Evolutionary conservation across 2,888 invertebrate species (phyloP).

Genomic region (Thecocarcelia acutangulata): DNA sequence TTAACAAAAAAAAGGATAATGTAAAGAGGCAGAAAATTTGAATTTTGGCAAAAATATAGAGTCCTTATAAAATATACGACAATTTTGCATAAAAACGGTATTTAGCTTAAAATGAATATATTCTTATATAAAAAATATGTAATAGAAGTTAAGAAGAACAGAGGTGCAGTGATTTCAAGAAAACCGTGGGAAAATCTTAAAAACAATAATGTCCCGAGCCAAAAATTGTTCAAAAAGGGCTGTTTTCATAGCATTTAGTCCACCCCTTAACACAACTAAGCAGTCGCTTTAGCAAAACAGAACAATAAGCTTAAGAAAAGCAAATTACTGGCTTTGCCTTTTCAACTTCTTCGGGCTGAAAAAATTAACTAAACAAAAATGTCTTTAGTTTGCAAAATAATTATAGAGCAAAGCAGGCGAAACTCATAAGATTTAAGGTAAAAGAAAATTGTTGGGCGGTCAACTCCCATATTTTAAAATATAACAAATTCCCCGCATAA

Average conservation of each 20-base stretch:
- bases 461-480: constrained; percentile 52
- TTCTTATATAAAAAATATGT: not conserved
- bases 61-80: constrained; percentile 5
- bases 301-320: constrained; percentile 34
- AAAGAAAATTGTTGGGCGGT: constrained; percentile 36
- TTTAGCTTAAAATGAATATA: constrained; percentile 1
- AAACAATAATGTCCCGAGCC: constrained; percentile 67
- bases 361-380: constrained; percentile 18
- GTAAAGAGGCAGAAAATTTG: not conserved
- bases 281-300: constrained; percentile 44
- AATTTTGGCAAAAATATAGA: constrained; percentile 9
- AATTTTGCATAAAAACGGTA: constrained; percentile 45
- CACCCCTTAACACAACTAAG: constrained; percentile 46
- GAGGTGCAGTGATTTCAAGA: constrained; percentile 23
- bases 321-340: constrained; percentile 56
- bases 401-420: constrained; percentile 50
- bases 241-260: constrained; percentile 32
- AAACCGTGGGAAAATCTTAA: constrained; percentile 64
- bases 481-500: not conserved
- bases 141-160: constrained; percentile 1
- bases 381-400: constrained; percentile 60
- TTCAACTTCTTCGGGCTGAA: constrained; percentile 44
- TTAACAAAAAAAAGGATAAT: constrained; percentile 9
- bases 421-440: constrained; percentile 32
- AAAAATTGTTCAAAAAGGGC: constrained; percentile 60